Percentiles rank a stretch among this genome's conserved stretches.
These are phyloP conservation scores for Drosophila mimetica DNA, from an alignment of 2,888 invertebrate species.

Conservation along the genomic window DNA sequence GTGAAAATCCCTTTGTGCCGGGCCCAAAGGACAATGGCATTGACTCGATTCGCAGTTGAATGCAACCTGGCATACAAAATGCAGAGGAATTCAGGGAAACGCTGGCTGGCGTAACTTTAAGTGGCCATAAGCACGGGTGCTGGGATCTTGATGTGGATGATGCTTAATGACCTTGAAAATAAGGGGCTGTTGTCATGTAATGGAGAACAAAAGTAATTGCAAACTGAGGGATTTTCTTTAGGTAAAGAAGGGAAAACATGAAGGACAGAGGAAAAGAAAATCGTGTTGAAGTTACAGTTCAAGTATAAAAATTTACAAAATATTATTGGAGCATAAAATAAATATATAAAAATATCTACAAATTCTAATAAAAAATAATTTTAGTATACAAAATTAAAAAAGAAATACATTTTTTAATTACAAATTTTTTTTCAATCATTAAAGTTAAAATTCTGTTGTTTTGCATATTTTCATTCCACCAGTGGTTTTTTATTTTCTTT, in stretches of 20 bases:
- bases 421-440: too few relatives aligned
- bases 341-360: too few relatives aligned
- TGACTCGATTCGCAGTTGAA: constrained; percentile 28
- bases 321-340: too few relatives aligned
- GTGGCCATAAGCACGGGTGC: constrained; percentile 16
- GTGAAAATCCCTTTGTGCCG: constrained; percentile 39
- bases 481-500: background rate
- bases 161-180: constrained; percentile 36
- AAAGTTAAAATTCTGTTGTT: too few relatives aligned
- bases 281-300: background rate
- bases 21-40: constrained; percentile 43
- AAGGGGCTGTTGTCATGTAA: constrained; percentile 1
- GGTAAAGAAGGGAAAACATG: background rate
- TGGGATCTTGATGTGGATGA: constrained; percentile 17
- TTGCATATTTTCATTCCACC: too few relatives aligned
- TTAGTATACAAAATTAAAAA: too few relatives aligned
- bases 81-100: constrained; percentile 31
- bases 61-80: constrained; percentile 36
- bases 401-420: too few relatives aligned
- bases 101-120: constrained; percentile 21
- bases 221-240: constrained; percentile 4
- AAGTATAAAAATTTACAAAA: background rate
- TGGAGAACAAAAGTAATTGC: background rate
- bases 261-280: background rate
- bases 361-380: too few relatives aligned